Conservation (phyloP, 2,113 vertebrate genomes). For the Micromys minutus region DNA sequence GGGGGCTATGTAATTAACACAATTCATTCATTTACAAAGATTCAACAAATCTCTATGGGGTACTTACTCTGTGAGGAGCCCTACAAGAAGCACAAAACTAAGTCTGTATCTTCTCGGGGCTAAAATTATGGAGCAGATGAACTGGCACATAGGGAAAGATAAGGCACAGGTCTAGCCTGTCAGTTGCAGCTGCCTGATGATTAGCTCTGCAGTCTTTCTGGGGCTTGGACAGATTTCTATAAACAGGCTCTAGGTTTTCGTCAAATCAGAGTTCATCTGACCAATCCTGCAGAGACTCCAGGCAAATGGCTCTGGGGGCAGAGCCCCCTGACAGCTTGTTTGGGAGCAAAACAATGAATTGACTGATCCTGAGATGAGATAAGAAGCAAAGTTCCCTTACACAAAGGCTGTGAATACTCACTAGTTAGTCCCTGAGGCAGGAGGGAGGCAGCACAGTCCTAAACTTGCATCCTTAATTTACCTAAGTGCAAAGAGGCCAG, state of each 20-base stretch:
- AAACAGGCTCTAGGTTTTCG: slow-evolving; percentile 15
- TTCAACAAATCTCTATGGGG: slow-evolving; percentile 2
- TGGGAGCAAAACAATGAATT: background rate
- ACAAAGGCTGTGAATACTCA: background rate
- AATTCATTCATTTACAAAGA: background rate
- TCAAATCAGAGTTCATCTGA: slow-evolving; percentile 10
- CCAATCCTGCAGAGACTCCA: background rate
- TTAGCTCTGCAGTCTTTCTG: slow-evolving; percentile 48
- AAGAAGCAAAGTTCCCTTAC: background rate
- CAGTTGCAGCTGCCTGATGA: background rate
- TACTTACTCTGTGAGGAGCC: slow-evolving; percentile 15
- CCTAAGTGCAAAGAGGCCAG: background rate
- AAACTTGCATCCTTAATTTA: background rate
- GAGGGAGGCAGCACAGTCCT: background rate
- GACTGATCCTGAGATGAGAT: background rate
- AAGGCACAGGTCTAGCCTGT: slow-evolving; percentile 42
- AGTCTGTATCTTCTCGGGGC: background rate
- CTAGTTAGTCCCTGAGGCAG: background rate
- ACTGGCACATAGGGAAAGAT: background rate
- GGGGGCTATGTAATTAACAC: background rate
- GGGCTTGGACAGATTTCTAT: slow-evolving; percentile 29
- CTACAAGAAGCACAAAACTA: slow-evolving; percentile 1
- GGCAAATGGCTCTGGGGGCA: background rate
- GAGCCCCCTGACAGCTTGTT: background rate
- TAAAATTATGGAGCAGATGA: background rate